phyloP scores from a whole-genome alignment of 1,140 invertebrate genomes.

The Cotesia chilonis region DNA sequence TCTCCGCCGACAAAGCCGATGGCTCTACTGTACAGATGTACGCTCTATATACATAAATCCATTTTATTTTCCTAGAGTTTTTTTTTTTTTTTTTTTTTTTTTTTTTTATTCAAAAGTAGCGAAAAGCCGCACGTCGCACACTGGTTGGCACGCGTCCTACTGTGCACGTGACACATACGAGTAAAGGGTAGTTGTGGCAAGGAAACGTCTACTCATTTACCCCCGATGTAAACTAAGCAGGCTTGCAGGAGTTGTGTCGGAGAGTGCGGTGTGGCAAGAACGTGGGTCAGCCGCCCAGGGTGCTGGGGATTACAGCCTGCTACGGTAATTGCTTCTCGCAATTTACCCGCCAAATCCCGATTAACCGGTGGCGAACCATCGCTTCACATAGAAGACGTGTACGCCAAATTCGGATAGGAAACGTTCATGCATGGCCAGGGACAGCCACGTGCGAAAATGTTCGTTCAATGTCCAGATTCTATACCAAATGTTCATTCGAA shows the following conservation, averaged over 20 bases:
- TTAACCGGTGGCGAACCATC: constrained; percentile 47
- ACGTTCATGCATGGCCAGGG: neutral
- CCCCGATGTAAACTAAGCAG: constrained; percentile 53
- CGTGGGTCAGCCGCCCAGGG: constrained; percentile 39
- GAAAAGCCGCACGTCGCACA: constrained; percentile 43
- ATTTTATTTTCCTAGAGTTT: neutral
- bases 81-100: constrained; percentile 8
- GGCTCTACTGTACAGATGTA: constrained; percentile 17
- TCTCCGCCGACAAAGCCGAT: constrained; percentile 41
- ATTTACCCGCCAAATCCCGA: constrained; percentile 55
- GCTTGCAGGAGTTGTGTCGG: constrained; percentile 1
- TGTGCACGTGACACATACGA: constrained; percentile 50
- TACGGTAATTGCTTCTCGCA: constrained; percentile 57
- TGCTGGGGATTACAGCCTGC: constrained; percentile 54
- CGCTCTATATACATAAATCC: neutral
- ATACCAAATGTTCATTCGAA: constrained; percentile 19
- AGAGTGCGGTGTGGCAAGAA: constrained; percentile 19
- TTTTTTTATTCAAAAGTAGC: constrained; percentile 47
- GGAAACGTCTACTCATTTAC: constrained; percentile 42
- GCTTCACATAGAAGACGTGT: constrained; percentile 30
- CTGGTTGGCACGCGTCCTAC: constrained; percentile 41
- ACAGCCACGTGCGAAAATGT: constrained; percentile 7
- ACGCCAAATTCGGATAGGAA: constrained; percentile 16
- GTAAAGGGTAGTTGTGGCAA: constrained; percentile 45
- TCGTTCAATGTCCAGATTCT: neutral